Conservation (phyloP, 2,797 vertebrate genomes). For the Pseudochromis fuscus region DNA sequence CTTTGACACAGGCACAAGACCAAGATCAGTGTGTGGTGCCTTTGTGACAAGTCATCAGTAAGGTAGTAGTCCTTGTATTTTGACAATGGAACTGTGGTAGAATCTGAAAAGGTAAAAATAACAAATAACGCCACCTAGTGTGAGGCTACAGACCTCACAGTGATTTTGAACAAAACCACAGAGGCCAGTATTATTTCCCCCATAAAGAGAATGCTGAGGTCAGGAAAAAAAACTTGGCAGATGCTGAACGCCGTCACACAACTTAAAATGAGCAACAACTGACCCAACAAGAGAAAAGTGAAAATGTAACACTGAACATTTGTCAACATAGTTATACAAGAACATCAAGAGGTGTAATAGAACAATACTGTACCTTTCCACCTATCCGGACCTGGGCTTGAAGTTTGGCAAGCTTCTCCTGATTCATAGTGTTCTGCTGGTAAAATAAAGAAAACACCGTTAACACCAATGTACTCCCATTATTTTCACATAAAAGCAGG, state of each 20-base stretch:
- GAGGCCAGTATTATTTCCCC: conserved; percentile 35
- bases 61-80: too few relatives aligned
- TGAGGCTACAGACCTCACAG: conserved; percentile 32
- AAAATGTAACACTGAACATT: neutral
- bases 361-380: conserved; percentile 90
- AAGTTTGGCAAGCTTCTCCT: conserved; percentile 98
- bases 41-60: neutral
- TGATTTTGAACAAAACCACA: conserved; percentile 56
- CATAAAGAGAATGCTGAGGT: conserved; percentile 81
- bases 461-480: neutral
- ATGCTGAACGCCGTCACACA: conserved; percentile 46
- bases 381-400: conserved; percentile 99
- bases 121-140: conserved; percentile 71
- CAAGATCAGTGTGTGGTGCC: too few relatives aligned
- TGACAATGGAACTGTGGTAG: too few relatives aligned
- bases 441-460: neutral
- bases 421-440: conserved; percentile 91
- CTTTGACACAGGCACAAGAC: too few relatives aligned
- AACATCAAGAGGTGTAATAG: neutral
- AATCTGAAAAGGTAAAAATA: conserved; percentile 13
- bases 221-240: conserved; percentile 65
- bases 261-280: conserved; percentile 38
- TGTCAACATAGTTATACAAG: neutral
- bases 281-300: neutral
- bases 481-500: neutral